phyloP scores from a whole-genome alignment of 2,888 invertebrate genomes.

The Drosophila ustulata region DNA sequence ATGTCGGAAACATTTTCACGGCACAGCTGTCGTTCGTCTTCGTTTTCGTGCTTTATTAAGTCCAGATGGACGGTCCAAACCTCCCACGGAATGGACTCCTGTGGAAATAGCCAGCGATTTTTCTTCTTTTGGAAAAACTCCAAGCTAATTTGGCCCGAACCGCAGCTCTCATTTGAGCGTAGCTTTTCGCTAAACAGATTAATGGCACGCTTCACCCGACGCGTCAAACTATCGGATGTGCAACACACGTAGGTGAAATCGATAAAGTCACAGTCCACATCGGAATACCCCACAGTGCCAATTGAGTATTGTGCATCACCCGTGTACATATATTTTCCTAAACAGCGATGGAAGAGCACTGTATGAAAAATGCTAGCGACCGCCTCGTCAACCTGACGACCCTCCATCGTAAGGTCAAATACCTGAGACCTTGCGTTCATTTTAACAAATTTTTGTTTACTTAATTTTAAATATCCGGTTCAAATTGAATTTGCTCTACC shows the following conservation, averaged over 20 bases:
- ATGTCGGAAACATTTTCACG: conserved; percentile 95
- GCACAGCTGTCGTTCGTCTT: conserved; percentile 94
- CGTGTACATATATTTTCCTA: conserved; percentile 97
- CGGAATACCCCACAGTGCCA: conserved; percentile 97
- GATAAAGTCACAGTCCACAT: conserved; percentile 98
- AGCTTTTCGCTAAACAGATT: conserved; percentile 92
- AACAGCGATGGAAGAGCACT: conserved; percentile 94
- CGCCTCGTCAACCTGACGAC: conserved; percentile 96
- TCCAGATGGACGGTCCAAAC: conserved; percentile 98
- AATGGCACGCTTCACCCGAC: conserved; percentile 90
- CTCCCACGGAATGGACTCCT: conserved; percentile 98
- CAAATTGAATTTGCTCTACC: not conserved
- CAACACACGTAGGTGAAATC: conserved; percentile 99
- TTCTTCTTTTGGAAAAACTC: conserved; percentile 98
- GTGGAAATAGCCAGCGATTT: conserved; percentile 94
- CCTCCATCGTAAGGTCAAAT: conserved; percentile 94
- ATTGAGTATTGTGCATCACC: conserved; percentile 97
- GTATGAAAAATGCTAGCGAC: conserved; percentile 96
- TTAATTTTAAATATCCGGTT: not conserved
- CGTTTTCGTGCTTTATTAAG: conserved; percentile 93
- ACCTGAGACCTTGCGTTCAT: conserved; percentile 94
- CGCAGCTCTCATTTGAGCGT: conserved; percentile 90
- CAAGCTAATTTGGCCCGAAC: conserved; percentile 94
- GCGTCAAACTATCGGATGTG: conserved; percentile 92
- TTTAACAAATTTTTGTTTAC: conserved; percentile 3